phyloP scores from a whole-genome alignment of 2,888 invertebrate species.

The Zygaena filipendulae region DNA sequence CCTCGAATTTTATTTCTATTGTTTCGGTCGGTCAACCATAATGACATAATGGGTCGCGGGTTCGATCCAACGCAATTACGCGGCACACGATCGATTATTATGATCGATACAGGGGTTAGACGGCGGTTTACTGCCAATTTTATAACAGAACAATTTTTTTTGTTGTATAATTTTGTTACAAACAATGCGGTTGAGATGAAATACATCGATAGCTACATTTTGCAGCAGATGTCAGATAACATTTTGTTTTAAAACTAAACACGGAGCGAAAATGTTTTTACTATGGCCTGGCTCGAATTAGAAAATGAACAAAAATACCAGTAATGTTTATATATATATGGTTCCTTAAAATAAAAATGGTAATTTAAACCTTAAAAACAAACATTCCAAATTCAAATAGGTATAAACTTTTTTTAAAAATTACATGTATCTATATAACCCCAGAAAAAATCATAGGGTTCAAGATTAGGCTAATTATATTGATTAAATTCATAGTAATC shows the following conservation, averaged over 20 bases:
- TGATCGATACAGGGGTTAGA: constrained; percentile 68
- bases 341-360: too few relatives aligned
- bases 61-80: constrained; percentile 63
- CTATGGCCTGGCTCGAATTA: too few relatives aligned
- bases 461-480: too few relatives aligned
- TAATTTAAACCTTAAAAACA: too few relatives aligned
- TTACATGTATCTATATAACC: too few relatives aligned
- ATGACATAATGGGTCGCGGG: constrained; percentile 65
- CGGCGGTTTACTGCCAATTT: constrained; percentile 64
- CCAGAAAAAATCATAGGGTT: too few relatives aligned
- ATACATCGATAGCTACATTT: constrained; percentile 37
- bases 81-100: constrained; percentile 69
- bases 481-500: too few relatives aligned
- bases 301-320: too few relatives aligned
- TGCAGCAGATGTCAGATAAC: constrained; percentile 16
- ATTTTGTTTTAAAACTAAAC: constrained; percentile 11
- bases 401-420: too few relatives aligned
- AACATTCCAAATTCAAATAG: too few relatives aligned
- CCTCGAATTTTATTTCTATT: constrained; percentile 25
- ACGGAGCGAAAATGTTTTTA: constrained; percentile 6
- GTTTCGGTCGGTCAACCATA: constrained; percentile 61
- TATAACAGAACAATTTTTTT: constrained; percentile 57
- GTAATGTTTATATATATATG: too few relatives aligned
- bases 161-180: constrained; percentile 48
- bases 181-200: constrained; percentile 38